Evolutionary conservation across 2,113 vertebrate genomes (phyloP), one percentile per base, ranked within the genome.

Genomic region (Xenopus laevis): DNA sequence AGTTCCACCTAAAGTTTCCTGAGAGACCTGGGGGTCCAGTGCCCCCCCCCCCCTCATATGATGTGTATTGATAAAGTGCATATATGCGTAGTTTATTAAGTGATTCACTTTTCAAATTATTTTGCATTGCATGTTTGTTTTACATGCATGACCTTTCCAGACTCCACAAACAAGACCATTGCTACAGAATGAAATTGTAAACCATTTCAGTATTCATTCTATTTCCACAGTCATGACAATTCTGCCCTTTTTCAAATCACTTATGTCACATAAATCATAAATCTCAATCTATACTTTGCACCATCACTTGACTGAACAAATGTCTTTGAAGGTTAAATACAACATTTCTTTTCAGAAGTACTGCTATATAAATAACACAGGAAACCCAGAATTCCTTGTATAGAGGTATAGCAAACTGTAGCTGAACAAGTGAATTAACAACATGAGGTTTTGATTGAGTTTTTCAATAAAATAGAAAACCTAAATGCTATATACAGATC

Each of bases 241-340:
- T 69, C 57, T 76, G 73, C 68, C 66, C 73, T 69, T 69, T 71
- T 76, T 76, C 52, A 62, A 63, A 64, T 63, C 66, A 69, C 60
- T 62, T 55, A 68, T 75, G 72, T 75, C 72, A 75, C 57, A 68
- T 75, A 53, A 75, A 75, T 68, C 65, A 75, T 50, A 62, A 68
- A 61, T 75, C 58, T 75, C 57, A 53, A 75, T 68, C 72, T 68
- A 68, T 68, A 68, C 60, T 68, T 75, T 62, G 65, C 72, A 68
- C 65, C 72, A 74, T 52, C 72, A 68, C 57, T 75, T 76, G 73
- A 75, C 73, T 76, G 73, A 76, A 63, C 59, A 69, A 76, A 69
- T 63, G 59, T 12, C 58, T 57, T 45, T 45, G 59, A 69, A 76
- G 73, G 73, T 76, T 76, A 76, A 76, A 68, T 64, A 61, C 18